Evolutionary conservation across 2,797 vertebrate species (phyloP).

Genomic region (Liasis olivaceus): DNA sequence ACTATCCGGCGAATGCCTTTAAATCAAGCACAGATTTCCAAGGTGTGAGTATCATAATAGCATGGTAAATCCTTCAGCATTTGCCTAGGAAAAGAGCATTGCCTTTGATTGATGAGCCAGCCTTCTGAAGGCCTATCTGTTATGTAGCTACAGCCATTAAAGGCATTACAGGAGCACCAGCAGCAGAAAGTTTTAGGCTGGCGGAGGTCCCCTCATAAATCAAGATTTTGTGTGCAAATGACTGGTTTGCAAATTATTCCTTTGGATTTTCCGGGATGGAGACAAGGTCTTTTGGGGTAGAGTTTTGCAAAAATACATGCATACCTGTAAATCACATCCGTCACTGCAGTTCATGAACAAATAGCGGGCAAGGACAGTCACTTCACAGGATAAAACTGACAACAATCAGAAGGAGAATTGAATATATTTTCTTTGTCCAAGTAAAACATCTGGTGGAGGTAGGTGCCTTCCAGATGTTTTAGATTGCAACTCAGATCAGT

Average conservation of each 20-base stretch:
- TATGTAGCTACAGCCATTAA: constrained; percentile 56
- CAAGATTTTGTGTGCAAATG: constrained; percentile 50
- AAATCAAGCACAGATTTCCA: constrained; percentile 69
- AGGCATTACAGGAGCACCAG: constrained; percentile 51
- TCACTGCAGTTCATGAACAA: fast-evolving
- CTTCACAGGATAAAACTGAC: neutral
- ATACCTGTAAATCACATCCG: constrained; percentile 23
- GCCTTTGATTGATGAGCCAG: constrained; percentile 67
- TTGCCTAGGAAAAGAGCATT: constrained; percentile 58
- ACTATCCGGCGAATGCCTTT: constrained; percentile 57
- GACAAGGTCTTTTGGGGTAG: constrained; percentile 55
- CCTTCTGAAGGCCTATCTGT: constrained; percentile 64
- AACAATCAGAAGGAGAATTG: neutral
- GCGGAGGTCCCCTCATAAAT: constrained; percentile 57
- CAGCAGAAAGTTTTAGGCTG: constrained; percentile 47
- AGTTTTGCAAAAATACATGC: constrained; percentile 45
- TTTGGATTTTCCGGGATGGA: constrained; percentile 47
- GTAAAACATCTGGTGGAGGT: neutral
- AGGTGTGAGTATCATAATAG: constrained; percentile 60
- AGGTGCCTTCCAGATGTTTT: neutral
- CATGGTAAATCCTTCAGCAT: constrained; percentile 68
- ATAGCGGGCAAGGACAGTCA: fast-evolving
- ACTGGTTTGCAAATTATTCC: constrained; percentile 60
- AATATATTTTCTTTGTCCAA: neutral
- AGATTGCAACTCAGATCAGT: neutral